Percentiles rank a stretch among this genome's conserved stretches.
phyloP scores from a whole-genome alignment of 2,888 invertebrate genomes.

The Hoplodrina blanda region DNA sequence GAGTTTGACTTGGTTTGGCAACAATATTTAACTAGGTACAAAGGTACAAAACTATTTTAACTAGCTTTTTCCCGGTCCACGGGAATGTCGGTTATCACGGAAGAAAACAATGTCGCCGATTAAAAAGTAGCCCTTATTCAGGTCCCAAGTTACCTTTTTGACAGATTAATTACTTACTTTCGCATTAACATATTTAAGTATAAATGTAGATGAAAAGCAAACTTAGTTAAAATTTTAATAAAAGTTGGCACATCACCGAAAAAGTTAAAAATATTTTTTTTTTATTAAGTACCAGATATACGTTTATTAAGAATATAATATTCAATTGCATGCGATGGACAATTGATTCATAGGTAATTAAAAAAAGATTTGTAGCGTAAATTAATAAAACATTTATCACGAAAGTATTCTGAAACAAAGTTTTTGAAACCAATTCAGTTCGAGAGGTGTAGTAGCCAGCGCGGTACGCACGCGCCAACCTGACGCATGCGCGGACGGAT shows the following conservation, averaged over 20 bases:
- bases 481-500: constrained; percentile 71
- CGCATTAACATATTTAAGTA: no score
- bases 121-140: background rate
- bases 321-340: no score
- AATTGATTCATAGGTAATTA: no score
- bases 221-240: background rate
- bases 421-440: constrained; percentile 17
- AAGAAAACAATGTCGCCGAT: no score
- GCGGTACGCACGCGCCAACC: constrained; percentile 66
- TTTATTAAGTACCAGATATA: no score
- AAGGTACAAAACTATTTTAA: background rate
- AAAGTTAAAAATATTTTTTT: background rate
- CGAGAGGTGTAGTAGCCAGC: constrained; percentile 19
- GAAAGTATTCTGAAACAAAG: constrained; percentile 11
- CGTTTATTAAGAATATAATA: no score
- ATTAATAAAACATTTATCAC: constrained; percentile 5
- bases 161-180: no score
- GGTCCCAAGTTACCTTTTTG: background rate
- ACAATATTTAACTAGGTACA: background rate
- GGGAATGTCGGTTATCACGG: background rate
- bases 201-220: background rate
- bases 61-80: background rate
- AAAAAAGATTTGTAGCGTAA: no score
- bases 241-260: background rate
- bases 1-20: background rate